Evolutionary conservation across 2,888 invertebrate species (phyloP), one percentile per base, ranked within the genome.

Genomic region (Caenorhabditis sinica): DNA sequence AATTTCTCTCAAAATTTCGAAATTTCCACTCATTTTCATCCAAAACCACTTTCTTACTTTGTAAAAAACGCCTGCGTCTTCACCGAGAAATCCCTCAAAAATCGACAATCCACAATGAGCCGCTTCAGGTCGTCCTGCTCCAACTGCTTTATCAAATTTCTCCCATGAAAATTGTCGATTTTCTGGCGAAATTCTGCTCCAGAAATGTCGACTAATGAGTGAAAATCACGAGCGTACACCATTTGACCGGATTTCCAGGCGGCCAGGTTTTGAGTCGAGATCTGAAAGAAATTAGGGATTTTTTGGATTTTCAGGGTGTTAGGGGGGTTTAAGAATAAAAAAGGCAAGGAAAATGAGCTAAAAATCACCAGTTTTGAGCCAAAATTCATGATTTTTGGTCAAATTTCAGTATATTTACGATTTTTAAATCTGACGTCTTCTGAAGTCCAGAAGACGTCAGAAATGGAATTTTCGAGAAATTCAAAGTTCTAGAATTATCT

Each of bases 101-200:
- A 89, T 53, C 88, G 81, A 61, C 89, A 88, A 77, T 90, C 90
- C 20, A 90, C 82, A 20, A 89, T 63, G 11, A 90, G 58, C n/a
- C 83, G 80, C 6, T 85, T 85, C 51, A 85, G 33, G 6, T 81
- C 61, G 13, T 86, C 86, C 9, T 40, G 40, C 11, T 40, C 40
- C 40, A n/a, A n/a, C n/a, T 75, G 83, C 23, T 79, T 75, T 43
- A 86, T n/a, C 36, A 87, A 30, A 61, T 85, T 76, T 28, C 83
- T 69, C 28, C 88, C 89, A 65, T 84, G 86, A n/a, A 83, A 43
- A 23, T 28, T 30, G 58, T 89, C 86, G 9, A 88, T 83, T 80
- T 85, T 71, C 3, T 85, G 73, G 30, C 89, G 68, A 65, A 89
- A 89, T 49, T 87, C 87, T 0, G 49, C 17, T n/a, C 88, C 89